A percentile compares a stretch with the other conserved stretches of the same genome.
These are phyloP conservation scores for Neoaliturus tenellus DNA, from an alignment of 2,888 invertebrate species.

Conservation along the genomic window DNA sequence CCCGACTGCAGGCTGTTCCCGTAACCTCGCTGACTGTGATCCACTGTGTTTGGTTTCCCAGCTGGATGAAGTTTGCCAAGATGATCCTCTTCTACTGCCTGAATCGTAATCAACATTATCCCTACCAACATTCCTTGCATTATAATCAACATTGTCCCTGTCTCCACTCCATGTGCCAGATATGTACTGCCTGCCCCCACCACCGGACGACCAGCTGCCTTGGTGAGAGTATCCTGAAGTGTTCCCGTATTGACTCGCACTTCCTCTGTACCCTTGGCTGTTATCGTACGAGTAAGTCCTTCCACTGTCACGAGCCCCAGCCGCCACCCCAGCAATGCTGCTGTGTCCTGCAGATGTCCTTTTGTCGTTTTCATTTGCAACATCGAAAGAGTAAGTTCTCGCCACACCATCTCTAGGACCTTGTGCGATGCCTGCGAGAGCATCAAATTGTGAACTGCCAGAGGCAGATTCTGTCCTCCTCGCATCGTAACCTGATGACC, in stretches of 20 bases:
- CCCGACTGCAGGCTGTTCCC: background rate
- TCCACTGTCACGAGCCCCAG: conserved; percentile 62
- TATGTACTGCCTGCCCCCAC: conserved; percentile 29
- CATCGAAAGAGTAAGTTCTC: conserved; percentile 62
- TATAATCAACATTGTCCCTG: conserved; percentile 46
- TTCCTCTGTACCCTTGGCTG: background rate
- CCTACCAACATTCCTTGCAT: conserved; percentile 2
- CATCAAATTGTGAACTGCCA: conserved; percentile 44
- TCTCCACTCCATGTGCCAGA: conserved; percentile 23
- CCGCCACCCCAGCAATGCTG: conserved; percentile 59
- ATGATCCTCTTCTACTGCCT: conserved; percentile 38
- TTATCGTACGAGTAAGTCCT: conserved; percentile 60
- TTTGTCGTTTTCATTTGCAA: conserved; percentile 54
- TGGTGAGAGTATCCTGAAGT: background rate
- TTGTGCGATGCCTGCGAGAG: conserved; percentile 56
- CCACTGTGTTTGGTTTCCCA: conserved; percentile 14
- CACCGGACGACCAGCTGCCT: background rate
- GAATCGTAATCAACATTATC: conserved; percentile 53
- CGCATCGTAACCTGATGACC: conserved; percentile 13
- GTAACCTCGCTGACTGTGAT: conserved; percentile 36
- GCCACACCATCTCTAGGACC: conserved; percentile 64
- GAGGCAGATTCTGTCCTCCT: background rate
- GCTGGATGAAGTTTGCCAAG: conserved; percentile 31
- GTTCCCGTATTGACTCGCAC: conserved; percentile 17
- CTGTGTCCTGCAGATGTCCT: conserved; percentile 52